These are phyloP conservation scores for Drosophila infuscata DNA, from an alignment of 2,888 invertebrate genomes.

Conservation along the genomic window DNA sequence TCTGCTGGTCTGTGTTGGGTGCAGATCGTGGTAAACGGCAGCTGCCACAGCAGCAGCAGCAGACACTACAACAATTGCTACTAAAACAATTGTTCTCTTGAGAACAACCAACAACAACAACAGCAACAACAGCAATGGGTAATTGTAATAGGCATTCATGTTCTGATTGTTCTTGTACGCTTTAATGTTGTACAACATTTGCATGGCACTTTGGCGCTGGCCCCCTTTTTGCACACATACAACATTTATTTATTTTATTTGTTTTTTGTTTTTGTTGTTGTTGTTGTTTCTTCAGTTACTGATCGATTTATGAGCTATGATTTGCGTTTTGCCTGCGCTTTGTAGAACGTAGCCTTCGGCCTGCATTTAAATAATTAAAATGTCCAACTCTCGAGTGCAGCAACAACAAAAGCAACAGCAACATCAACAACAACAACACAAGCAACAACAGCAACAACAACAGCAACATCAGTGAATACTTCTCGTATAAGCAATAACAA, in stretches of 20 bases:
- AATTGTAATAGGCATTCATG: conserved; percentile 61
- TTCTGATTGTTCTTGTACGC: conserved; percentile 75
- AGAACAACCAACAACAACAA: conserved; percentile 30
- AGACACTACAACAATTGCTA: conserved; percentile 79
- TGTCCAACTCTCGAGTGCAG: conserved; percentile 57
- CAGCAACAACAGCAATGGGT: conserved; percentile 21
- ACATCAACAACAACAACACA: conserved; percentile 3
- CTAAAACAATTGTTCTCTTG: conserved; percentile 74
- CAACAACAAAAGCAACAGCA: conserved; percentile 2
- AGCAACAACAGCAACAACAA: neutral
- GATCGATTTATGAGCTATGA: conserved; percentile 83
- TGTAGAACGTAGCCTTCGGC: conserved; percentile 70
- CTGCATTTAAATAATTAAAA: conserved; percentile 81
- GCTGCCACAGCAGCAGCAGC: conserved; percentile 66
- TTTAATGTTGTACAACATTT: conserved; percentile 78
- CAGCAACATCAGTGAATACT: conserved; percentile 20
- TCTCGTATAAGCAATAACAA: conserved; percentile 38
- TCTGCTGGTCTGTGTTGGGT: conserved; percentile 17
- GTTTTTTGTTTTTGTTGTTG: conserved; percentile 24
- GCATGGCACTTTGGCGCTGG: conserved; percentile 74
- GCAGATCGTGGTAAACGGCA: conserved; percentile 57
- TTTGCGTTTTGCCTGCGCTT: conserved; percentile 53
- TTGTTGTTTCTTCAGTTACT: conserved; percentile 37
- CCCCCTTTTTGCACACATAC: conserved; percentile 41
- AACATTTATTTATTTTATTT: conserved; percentile 36